Evolutionary conservation across 64 coral and sea anemone genomes (phyloP).

Genomic region (Pocillopora verrucosa): DNA sequence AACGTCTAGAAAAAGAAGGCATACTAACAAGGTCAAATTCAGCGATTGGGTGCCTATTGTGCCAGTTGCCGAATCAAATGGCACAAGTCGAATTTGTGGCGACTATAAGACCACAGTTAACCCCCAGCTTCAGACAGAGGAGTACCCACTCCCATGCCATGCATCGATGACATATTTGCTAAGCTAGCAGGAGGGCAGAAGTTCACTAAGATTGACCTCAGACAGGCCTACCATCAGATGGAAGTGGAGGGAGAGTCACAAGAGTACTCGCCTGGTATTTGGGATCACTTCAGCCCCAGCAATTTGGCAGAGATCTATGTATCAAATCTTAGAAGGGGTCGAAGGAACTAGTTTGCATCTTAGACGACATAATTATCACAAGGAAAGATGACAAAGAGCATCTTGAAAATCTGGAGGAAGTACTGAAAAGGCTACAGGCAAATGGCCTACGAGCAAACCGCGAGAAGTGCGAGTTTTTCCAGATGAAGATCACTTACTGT

Average conservation of each 20-base stretch:
- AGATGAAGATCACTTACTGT: background rate
- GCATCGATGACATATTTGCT: slow-evolving; percentile 19
- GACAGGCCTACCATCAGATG: slow-evolving; percentile 15
- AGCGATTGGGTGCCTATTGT: slow-evolving; percentile 9
- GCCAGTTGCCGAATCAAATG: background rate
- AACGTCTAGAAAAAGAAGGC: slow-evolving; percentile 1
- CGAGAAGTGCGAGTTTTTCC: slow-evolving; percentile 22
- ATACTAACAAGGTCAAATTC: slow-evolving; percentile 4
- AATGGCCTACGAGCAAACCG: background rate
- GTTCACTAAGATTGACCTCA: slow-evolving; percentile 5
- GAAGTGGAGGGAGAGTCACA: slow-evolving; percentile 16
- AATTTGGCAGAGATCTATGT: background rate
- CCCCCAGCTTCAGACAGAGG: background rate
- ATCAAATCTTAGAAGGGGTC: slow-evolving; percentile 10
- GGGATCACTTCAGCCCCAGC: background rate
- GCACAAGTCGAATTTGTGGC: background rate
- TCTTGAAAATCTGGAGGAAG: background rate
- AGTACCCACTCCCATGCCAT: background rate
- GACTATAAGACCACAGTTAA: background rate
- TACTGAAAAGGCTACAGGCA: background rate
- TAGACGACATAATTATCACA: background rate
- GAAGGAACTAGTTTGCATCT: background rate
- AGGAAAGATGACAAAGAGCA: slow-evolving; percentile 2
- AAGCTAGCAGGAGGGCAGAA: slow-evolving; percentile 17
- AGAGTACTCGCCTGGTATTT: background rate